These are phyloP conservation scores for Calonectris borealis DNA, from an alignment of 2,113 vertebrate genomes.

Conservation along the genomic window DNA sequence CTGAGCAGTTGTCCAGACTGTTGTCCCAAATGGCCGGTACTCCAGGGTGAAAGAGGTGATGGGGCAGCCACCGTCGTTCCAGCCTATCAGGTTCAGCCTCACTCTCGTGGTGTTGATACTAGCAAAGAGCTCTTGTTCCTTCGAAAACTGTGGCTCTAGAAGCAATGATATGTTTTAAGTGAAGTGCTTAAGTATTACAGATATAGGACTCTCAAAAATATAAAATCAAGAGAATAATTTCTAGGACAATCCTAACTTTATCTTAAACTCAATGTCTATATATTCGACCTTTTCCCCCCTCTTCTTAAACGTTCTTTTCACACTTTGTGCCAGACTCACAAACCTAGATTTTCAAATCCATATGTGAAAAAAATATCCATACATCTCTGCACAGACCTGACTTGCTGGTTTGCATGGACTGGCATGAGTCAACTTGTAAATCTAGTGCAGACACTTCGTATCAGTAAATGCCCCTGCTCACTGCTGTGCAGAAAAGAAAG, in stretches of 20 bases:
- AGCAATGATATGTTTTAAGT: not conserved
- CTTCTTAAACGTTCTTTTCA: not conserved
- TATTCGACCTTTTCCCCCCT: rapidly evolving
- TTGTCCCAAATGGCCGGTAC: conserved; percentile 90
- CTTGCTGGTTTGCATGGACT: not conserved
- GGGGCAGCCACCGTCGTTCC: conserved; percentile 97
- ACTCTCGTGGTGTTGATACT: conserved; percentile 93
- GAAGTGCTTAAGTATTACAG: not conserved
- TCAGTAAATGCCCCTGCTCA: not conserved
- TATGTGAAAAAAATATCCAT: not conserved
- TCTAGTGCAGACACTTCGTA: not conserved
- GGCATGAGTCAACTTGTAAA: not conserved
- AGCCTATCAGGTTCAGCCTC: conserved; percentile 92
- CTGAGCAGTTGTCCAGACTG: conserved; percentile 92
- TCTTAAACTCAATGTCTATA: not conserved
- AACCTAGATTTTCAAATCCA: not conserved
- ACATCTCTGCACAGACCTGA: not conserved
- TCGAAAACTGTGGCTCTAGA: conserved; percentile 96
- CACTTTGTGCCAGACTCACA: not conserved
- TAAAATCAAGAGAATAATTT: not conserved
- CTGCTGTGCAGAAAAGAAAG: not conserved
- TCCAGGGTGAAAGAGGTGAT: conserved; percentile 96
- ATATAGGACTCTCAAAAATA: not conserved
- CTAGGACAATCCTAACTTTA: not conserved
- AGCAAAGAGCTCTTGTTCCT: conserved; percentile 97